phyloP scores from a whole-genome alignment of 1,140 invertebrate genomes.

The Calycopis cecrops region DNA sequence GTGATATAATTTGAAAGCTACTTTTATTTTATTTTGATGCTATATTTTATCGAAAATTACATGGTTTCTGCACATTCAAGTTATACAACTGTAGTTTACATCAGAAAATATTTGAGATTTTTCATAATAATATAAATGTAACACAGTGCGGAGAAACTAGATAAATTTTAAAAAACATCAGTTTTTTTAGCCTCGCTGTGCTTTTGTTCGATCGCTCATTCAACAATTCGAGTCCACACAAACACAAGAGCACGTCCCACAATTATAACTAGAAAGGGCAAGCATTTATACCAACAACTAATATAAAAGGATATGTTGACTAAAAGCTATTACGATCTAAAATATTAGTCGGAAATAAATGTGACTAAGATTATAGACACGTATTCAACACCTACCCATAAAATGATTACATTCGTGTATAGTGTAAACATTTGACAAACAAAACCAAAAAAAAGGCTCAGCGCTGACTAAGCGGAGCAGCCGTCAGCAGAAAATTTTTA shows the following conservation, averaged over 20 bases:
- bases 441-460: too few relatives aligned
- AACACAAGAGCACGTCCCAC: too few relatives aligned
- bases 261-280: neutral
- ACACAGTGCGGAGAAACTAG: slow-evolving; percentile 6
- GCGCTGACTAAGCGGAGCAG: too few relatives aligned
- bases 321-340: slow-evolving; percentile 1
- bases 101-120: slow-evolving; percentile 6
- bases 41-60: slow-evolving; percentile 6
- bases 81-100: slow-evolving; percentile 1
- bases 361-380: slow-evolving; percentile 1
- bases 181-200: slow-evolving; percentile 3
- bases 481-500: too few relatives aligned
- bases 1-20: neutral
- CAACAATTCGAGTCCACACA: too few relatives aligned
- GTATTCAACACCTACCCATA: neutral
- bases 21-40: slow-evolving; percentile 9
- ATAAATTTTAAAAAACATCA: neutral
- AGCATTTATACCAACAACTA: slow-evolving; percentile 4
- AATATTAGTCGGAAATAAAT: neutral
- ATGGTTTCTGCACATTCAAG: neutral
- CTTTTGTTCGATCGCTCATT: too few relatives aligned
- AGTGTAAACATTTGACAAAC: too few relatives aligned
- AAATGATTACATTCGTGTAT: too few relatives aligned
- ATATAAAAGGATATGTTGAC: slow-evolving; percentile 7
- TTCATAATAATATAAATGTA: neutral